A percentile compares a stretch with the other conserved stretches of the same genome.
Conservation (phyloP, 2,113 vertebrate species). For the Gymnogyps californianus region DNA sequence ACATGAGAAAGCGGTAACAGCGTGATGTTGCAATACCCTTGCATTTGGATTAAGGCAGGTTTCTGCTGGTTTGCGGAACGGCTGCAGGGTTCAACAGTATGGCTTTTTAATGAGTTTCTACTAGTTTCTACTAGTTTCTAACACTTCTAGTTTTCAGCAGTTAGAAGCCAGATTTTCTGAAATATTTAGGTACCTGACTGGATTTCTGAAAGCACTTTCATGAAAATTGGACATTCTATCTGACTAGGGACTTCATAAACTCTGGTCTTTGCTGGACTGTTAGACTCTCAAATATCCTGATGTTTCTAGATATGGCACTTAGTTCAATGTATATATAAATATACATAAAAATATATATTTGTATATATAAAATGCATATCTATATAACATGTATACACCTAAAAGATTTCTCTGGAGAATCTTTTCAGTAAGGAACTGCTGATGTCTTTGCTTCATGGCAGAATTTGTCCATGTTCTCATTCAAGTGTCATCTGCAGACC, state of each 20-base stretch:
- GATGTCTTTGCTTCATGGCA: neutral
- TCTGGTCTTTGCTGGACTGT: neutral
- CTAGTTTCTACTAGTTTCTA: too few species aligned
- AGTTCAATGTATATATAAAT: neutral
- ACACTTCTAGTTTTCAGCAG: neutral
- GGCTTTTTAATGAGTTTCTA: neutral
- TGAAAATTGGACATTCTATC: neutral
- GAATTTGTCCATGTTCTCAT: neutral
- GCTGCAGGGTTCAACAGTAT: neutral
- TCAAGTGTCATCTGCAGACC: neutral
- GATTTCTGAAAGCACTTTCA: neutral
- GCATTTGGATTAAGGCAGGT: neutral
- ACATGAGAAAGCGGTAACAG: neutral
- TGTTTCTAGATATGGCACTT: neutral
- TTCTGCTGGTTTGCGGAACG: neutral
- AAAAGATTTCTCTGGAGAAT: neutral
- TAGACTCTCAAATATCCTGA: neutral
- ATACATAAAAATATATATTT: neutral
- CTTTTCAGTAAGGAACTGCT: neutral
- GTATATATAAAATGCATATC: neutral
- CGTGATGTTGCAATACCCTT: neutral
- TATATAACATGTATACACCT: neutral
- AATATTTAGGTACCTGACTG: neutral
- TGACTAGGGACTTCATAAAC: neutral
- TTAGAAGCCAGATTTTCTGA: neutral